Conservation (phyloP, 2,113 vertebrate species). For the Sceloporus undulatus region DNA sequence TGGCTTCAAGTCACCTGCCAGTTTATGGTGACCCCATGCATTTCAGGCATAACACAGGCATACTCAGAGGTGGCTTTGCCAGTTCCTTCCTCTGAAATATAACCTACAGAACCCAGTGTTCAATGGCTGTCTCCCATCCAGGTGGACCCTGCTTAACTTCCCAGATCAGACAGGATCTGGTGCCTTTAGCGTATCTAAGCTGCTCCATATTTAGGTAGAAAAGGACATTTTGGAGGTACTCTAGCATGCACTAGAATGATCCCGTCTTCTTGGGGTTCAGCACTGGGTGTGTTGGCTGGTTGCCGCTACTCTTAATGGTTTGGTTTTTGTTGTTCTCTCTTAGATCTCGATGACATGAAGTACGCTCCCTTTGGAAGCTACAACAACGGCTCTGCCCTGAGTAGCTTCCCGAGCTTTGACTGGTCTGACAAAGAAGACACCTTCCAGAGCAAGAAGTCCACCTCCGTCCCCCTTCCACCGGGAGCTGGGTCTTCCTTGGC, state of each 20-base stretch:
- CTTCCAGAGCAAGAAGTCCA: conserved; percentile 79
- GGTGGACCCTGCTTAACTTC: too few relatives aligned
- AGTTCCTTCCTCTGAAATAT: too few relatives aligned
- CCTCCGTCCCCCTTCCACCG: conserved; percentile 72
- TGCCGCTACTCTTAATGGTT: conserved; percentile 60
- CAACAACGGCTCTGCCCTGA: conserved; percentile 79
- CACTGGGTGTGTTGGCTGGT: background rate
- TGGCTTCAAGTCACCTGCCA: too few relatives aligned
- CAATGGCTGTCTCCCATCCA: too few relatives aligned
- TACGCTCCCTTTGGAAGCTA: conserved; percentile 88
- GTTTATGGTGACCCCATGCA: too few relatives aligned
- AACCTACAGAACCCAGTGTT: too few relatives aligned
- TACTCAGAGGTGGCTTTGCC: too few relatives aligned
- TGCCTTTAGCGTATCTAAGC: too few relatives aligned
- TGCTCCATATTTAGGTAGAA: background rate
- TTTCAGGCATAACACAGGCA: too few relatives aligned
- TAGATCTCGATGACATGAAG: conserved; percentile 94
- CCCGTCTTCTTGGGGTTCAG: background rate
- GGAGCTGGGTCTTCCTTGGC: conserved; percentile 75
- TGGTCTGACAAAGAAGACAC: conserved; percentile 91
- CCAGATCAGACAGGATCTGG: too few relatives aligned
- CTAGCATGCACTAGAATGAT: too few relatives aligned
- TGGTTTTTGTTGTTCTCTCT: conserved; percentile 81
- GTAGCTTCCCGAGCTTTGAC: conserved; percentile 87
- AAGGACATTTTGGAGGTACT: too few relatives aligned